Base-by-base conservation (phyloP, 2,113 vertebrate species). In the Leiothrix lutea region DNA sequence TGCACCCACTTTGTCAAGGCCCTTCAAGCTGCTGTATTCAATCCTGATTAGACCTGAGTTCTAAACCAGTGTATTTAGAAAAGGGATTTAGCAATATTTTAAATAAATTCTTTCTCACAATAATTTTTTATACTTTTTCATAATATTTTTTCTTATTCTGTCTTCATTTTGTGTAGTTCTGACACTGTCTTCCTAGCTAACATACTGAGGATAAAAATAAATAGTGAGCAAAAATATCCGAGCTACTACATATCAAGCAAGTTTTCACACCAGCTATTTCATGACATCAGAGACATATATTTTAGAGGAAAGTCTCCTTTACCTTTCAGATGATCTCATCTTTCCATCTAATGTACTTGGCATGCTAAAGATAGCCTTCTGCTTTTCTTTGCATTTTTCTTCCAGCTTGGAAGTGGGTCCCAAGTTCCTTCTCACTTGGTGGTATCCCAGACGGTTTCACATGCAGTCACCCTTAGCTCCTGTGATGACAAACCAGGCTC, bases 201-300 rank as follows among this genome's bases (percentile, higher is more conserved):
- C 90, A 93, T 94, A 80, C 73, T 80, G 87, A 82, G 29, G 81
- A 92, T 93, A 95, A 95, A 97, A 95, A 96, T 90, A 88, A 92
- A 80, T 38, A 86, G 79, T 70, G 74, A 96, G 31, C 67, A 94
- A 86, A 95, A 96, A 95, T 96, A 96, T 88, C 87, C 73, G n/a
- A 95, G 67, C 67, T 94, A 91, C 93, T 91, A 94, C 64, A 94
- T 73, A 80, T n/a, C 4, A 9, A 94, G 74, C 67, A 95, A 88
- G 64, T 80, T 95, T 93, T 95, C 94, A 96, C 75, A 97, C 87
- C 72, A 93, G 58, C 79, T 92, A 86, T 79, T 94, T 85, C 71
- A 93, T 91, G 88, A 96, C 81, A 86, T 95, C 88, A 96, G 88
- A 94, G 82, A 90, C n/a, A 83, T 77, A 62, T 73, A 89, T 91